These are phyloP conservation scores for Auanema sp. DNA, from an alignment of 2,888 invertebrate species.

Conservation along the genomic window DNA sequence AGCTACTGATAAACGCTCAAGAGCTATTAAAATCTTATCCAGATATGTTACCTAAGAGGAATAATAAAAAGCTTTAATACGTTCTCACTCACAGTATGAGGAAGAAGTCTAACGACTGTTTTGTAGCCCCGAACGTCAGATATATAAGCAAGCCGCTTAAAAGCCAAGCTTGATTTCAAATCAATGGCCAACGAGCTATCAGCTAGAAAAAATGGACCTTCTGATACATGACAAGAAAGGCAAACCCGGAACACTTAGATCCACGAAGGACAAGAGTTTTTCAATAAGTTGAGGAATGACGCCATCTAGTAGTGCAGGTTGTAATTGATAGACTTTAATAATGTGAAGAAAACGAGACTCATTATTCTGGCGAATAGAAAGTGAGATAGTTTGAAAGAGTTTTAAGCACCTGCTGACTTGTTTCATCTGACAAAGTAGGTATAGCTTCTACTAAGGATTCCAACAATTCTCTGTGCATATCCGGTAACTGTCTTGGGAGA, in stretches of 20 bases:
- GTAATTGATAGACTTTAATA: slow-evolving; percentile 47
- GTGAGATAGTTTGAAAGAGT: neutral
- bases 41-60: slow-evolving; percentile 40
- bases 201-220: neutral
- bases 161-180: slow-evolving; percentile 23
- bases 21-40: slow-evolving; percentile 37
- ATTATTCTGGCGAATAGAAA: slow-evolving; percentile 17
- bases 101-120: slow-evolving; percentile 35
- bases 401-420: neutral
- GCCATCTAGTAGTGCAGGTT: slow-evolving; percentile 54
- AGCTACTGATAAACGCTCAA: slow-evolving; percentile 32
- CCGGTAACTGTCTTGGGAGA: slow-evolving; percentile 28
- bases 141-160: slow-evolving; percentile 31
- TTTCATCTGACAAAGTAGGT: neutral
- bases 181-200: slow-evolving; percentile 10
- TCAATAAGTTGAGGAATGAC: slow-evolving; percentile 44
- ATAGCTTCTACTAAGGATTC: slow-evolving; percentile 18
- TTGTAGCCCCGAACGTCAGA: slow-evolving; percentile 44
- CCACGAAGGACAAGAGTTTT: slow-evolving; percentile 33
- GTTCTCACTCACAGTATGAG: slow-evolving; percentile 34
- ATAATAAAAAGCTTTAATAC: neutral
- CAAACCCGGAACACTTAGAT: slow-evolving; percentile 18
- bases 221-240: slow-evolving; percentile 9
- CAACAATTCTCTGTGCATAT: slow-evolving; percentile 29
- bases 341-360: slow-evolving; percentile 37